Percentiles rank a stretch among this genome's conserved stretches.
Evolutionary conservation across 2,797 vertebrate species (phyloP).

Genomic region (Sebastes glaucus): DNA sequence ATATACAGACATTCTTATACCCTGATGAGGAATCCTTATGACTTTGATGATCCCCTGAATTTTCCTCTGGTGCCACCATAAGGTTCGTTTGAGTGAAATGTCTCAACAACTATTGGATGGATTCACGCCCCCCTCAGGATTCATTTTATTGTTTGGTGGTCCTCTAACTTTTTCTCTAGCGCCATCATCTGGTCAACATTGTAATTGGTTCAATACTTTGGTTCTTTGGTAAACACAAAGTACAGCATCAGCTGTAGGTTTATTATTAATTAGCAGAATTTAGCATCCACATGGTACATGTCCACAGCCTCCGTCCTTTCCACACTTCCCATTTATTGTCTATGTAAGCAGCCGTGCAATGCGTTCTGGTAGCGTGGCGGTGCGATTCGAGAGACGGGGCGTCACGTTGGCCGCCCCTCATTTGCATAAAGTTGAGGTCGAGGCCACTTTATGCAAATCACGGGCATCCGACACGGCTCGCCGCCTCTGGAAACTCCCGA

Average conservation of each 20-base stretch:
- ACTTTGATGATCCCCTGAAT: background rate
- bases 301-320: too few relatives aligned
- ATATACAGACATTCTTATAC: background rate
- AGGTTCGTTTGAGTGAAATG: background rate
- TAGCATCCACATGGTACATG: background rate
- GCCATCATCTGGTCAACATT: background rate
- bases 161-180: background rate
- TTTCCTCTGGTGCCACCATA: too few relatives aligned
- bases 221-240: too few relatives aligned
- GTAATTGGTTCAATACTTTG: background rate
- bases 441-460: too few relatives aligned
- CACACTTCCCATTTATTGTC: too few relatives aligned
- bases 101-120: background rate
- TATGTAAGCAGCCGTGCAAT: too few relatives aligned
- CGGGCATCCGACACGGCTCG: accelerated
- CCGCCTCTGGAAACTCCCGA: too few relatives aligned
- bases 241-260: background rate
- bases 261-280: background rate
- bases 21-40: background rate
- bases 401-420: too few relatives aligned
- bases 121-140: background rate
- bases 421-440: too few relatives aligned
- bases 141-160: background rate
- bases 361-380: too few relatives aligned
- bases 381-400: too few relatives aligned